Evolutionary conservation across 2,113 vertebrate genomes (phyloP).

Genomic region (Neotoma lepida): DNA sequence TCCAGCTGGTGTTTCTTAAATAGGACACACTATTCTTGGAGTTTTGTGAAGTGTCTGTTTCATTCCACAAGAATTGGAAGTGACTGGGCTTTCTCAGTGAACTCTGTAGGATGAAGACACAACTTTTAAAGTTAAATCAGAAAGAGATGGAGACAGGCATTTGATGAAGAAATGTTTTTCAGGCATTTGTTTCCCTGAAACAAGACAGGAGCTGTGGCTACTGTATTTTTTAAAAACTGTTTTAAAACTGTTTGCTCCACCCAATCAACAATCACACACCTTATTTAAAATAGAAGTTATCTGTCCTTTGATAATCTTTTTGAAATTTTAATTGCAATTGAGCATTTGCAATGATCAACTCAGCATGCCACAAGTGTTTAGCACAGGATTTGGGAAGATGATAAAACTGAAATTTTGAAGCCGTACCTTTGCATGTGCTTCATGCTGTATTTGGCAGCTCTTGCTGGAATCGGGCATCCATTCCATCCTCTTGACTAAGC

Average conservation of each 20-base stretch:
- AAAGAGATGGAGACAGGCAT: conserved; percentile 37
- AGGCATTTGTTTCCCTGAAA: conserved; percentile 57
- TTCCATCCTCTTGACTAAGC: background rate
- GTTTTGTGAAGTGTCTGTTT: conserved; percentile 67
- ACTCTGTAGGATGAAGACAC: conserved; percentile 61
- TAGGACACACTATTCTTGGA: conserved; percentile 77
- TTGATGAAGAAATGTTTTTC: conserved; percentile 17
- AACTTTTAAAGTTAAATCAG: conserved; percentile 68
- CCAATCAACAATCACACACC: background rate
- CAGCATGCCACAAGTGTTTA: conserved; percentile 42
- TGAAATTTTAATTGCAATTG: background rate
- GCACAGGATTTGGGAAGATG: background rate
- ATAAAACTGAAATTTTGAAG: conserved; percentile 58
- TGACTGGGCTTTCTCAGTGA: conserved; percentile 63
- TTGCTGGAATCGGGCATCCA: background rate
- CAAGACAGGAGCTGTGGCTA: background rate
- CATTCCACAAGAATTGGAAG: conserved; percentile 70
- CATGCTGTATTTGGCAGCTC: conserved; percentile 41
- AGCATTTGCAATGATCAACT: conserved; percentile 52
- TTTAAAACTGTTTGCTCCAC: background rate
- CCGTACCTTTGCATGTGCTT: background rate
- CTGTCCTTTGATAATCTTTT: conserved; percentile 39
- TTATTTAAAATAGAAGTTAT: conserved; percentile 47
- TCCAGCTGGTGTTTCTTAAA: conserved; percentile 80
- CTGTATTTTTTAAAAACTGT: background rate